Evolutionary conservation across 2,113 vertebrate species (phyloP), one percentile per base, ranked within the genome.

Genomic region (Odontophorus gujanensis): DNA sequence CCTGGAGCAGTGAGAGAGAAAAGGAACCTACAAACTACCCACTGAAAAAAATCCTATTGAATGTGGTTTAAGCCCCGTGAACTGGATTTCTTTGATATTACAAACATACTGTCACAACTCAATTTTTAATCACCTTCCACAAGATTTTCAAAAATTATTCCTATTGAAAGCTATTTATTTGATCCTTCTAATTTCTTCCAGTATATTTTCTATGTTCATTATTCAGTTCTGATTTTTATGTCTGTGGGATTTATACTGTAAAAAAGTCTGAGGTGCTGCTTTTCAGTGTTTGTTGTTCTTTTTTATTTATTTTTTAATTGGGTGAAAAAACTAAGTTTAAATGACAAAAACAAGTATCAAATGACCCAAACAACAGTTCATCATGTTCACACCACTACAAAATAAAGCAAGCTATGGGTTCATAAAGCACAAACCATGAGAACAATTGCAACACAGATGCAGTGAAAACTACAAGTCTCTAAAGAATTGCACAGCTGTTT

Each of bases 381-480:
- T 85, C 81, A 85, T 81, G 47, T 79, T 94, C 84, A 93, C 69
- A 93, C 55, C 43, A 28, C 42, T 80, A 36, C 81, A 85, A 86
- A 63, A 82, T 32, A 62, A 59, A 87, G 38, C 67, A 90, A 92
- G 93, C 66, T 69, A 87, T 66, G 78, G 84, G 73, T 74, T 93
- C 84, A 65, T 34, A 94, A 92, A 91, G 65, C 53, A 87, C 21
- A 67, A 84, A 48, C 77, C 30, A 69, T 12, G 48, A 94, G 58
- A 96, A 91, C 76, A 93, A 92, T 90, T 94, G 80, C 77, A 85
- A 93, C 85, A 87, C 1, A 93, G 66, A 84, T 40, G 34, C 67
- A 80, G 50, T 2, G 7, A 90, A 81, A 89, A 71, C 40, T 72
- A 42, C 47, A 18, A 78, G 62, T 66, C 81, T 51, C 88, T 85